A percentile compares a stretch with the other conserved stretches of the same genome.
Evolutionary conservation across 2,797 vertebrate species (phyloP).

Genomic region (Myotis daubentonii): DNA sequence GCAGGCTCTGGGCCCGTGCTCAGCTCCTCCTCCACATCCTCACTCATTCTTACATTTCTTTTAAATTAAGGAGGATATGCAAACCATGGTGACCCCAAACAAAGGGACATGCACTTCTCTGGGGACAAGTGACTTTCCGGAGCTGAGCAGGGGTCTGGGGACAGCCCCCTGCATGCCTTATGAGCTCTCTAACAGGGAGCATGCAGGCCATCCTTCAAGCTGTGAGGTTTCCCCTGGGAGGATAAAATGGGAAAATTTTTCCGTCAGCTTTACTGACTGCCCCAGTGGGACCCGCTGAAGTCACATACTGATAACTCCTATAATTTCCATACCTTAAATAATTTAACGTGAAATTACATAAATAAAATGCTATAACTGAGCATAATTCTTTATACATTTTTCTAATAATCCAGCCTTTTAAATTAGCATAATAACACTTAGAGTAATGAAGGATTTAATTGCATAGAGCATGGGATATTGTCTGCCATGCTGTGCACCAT

Average conservation of each 20-base stretch:
- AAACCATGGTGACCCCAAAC: background rate
- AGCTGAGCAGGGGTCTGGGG: background rate
- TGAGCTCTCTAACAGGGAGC: background rate
- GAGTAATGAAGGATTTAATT: slow-evolving; percentile 67
- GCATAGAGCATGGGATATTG: slow-evolving; percentile 37
- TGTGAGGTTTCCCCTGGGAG: accelerated
- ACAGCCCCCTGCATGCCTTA: background rate
- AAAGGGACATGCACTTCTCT: background rate
- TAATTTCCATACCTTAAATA: slow-evolving; percentile 65
- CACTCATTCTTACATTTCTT: slow-evolving; percentile 81
- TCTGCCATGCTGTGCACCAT: background rate
- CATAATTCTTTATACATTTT: slow-evolving; percentile 72
- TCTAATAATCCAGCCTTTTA: slow-evolving; percentile 64
- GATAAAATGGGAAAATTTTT: background rate
- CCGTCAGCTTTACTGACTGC: background rate
- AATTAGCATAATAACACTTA: slow-evolving; percentile 66
- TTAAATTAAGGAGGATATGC: slow-evolving; percentile 63
- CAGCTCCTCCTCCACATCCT: background rate
- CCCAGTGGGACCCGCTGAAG: background rate
- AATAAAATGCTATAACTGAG: slow-evolving; percentile 65
- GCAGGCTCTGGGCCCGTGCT: background rate
- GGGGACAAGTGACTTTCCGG: background rate
- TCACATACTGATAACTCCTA: background rate
- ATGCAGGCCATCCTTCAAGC: background rate
- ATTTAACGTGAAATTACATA: slow-evolving; percentile 65